Conservation (phyloP, 2,888 invertebrate species). For the Drosophila eohydei region DNA sequence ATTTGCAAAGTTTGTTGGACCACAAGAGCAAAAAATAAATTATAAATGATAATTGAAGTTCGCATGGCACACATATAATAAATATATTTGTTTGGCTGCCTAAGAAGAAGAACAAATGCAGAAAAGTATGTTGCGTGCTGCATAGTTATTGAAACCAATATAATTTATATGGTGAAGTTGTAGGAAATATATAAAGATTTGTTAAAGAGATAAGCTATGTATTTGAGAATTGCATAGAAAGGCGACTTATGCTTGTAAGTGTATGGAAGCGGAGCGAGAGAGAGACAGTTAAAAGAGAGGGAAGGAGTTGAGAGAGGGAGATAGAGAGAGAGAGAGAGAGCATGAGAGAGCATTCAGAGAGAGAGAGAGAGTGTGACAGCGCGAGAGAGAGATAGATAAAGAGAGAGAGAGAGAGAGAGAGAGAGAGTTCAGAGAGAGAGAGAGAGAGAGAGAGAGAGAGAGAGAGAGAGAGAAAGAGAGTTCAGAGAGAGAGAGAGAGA, state of each 20-base stretch:
- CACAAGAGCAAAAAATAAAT: slow-evolving; percentile 9
- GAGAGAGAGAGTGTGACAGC: neutral
- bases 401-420: too few relatives aligned
- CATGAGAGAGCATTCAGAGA: neutral
- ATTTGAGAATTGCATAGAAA: neutral
- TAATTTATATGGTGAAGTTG: neutral
- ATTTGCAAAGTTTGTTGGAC: slow-evolving; percentile 34
- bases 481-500: neutral
- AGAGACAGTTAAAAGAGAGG: too few relatives aligned
- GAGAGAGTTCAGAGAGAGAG: neutral
- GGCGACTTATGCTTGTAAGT: neutral
- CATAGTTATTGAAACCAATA: neutral
- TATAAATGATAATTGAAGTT: slow-evolving; percentile 31
- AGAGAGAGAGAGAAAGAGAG: neutral
- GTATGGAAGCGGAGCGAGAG: neutral
- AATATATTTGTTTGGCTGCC: neutral
- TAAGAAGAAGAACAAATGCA: neutral
- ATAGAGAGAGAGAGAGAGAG: neutral
- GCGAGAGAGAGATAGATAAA: too few relatives aligned
- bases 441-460: neutral
- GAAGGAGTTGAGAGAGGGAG: neutral
- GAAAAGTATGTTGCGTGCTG: neutral
- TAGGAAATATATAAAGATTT: neutral
- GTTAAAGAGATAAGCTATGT: neutral
- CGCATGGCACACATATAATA: neutral